Base-by-base conservation (phyloP, 2,888 invertebrate species). In the Candidula unifasciata region DNA sequence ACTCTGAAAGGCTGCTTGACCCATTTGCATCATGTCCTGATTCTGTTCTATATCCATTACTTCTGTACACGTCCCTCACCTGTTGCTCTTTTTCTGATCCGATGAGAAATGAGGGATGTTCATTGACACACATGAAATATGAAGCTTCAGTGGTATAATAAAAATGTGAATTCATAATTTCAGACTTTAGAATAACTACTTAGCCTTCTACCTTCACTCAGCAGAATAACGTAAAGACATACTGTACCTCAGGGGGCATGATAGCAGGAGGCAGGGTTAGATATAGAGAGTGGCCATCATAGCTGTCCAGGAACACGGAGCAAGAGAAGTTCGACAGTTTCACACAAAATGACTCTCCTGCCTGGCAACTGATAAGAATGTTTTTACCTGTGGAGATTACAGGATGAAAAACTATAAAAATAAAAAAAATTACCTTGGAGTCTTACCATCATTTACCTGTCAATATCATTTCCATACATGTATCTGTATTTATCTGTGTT, bases 161-260 rank as follows among this genome's bases (percentile, higher is more conserved):
- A n/a, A n/a, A n/a, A n/a, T n/a, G n/a, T n/a, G n/a, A n/a, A n/a
- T n/a, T n/a, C n/a, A n/a, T n/a, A n/a, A n/a, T 44, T 44, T 6
- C 44, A 44, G 44, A 44, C 44, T 44, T 3, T 44, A 44, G 3
- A 10, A 3, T 44, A 44, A 44, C 44, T 10, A 44, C 44, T 44
- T 10, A 44, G 44, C 44, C 44, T 6, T 3, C 44, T 6, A 44
- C 10, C 44, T 44, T 44, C 44, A 44, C 44, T 44, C 44, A 10
- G 44, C 44, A 6, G 44, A 44, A n/a, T n/a, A n/a, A n/a, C n/a
- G n/a, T n/a, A n/a, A n/a, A n/a, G n/a, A n/a, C 3, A 44, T 44
- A 44, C 10, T 44, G 44, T 73, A 82, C 82, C 82, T 82, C 82
- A 27, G 82, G 82, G 16, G 82, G 3, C 6, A 66, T 27, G n/a